Percentiles rank a stretch among this genome's conserved stretches.
phyloP scores from a whole-genome alignment of 2,797 vertebrate genomes.

The Synanceia verrucosa region DNA sequence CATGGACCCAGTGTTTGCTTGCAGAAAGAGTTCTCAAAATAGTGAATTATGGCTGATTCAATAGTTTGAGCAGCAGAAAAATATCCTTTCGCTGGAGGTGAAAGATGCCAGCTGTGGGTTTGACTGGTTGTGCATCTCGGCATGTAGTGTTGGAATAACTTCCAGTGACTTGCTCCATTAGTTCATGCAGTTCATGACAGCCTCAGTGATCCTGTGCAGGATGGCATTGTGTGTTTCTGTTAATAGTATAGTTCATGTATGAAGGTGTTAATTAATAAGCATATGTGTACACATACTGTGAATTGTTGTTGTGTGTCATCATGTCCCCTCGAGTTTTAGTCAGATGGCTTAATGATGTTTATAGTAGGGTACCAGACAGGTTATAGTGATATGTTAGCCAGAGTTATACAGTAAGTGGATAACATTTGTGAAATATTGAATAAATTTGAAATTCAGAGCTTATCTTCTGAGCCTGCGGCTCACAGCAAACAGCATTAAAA shows the following conservation, averaged over 20 bases:
- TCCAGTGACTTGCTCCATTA: too few species aligned
- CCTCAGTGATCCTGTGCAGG: constrained; percentile 23
- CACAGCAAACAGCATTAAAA: background rate
- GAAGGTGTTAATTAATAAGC: constrained; percentile 2
- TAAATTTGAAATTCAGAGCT: background rate
- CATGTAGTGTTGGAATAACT: background rate
- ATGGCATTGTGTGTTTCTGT: constrained; percentile 2
- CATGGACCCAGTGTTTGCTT: background rate
- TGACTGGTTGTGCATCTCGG: background rate
- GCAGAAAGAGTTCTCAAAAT: constrained; percentile 1
- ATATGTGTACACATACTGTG: background rate
- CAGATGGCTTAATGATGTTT: constrained; percentile 1
- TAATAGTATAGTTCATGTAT: background rate
- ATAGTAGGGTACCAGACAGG: background rate
- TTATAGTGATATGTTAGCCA: constrained; percentile 4
- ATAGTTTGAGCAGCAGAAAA: constrained; percentile 8
- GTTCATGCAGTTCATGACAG: constrained; percentile 14
- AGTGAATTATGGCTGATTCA: background rate
- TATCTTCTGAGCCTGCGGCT: background rate
- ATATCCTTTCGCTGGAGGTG: background rate
- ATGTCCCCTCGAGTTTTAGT: background rate
- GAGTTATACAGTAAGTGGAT: background rate
- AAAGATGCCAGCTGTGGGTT: background rate
- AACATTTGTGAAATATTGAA: background rate
- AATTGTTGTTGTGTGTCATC: background rate